A percentile compares a stretch with the other conserved stretches of the same genome.
phyloP scores from a whole-genome alignment of 2,113 vertebrate species.

The Mionectes macconnelli region DNA sequence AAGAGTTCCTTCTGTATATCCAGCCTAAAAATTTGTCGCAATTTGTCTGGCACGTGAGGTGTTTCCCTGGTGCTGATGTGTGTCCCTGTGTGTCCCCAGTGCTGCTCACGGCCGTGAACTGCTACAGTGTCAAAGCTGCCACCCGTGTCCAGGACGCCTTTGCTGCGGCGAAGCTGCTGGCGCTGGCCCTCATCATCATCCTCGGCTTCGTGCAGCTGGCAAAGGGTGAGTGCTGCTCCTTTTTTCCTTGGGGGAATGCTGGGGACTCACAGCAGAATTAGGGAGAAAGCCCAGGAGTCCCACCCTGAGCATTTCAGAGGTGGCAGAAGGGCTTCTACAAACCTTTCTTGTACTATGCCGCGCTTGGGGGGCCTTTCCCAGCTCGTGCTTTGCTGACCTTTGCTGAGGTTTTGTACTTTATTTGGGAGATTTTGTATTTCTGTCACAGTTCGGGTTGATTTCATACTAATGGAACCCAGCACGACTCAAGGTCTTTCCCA shows the following conservation, averaged over 20 bases:
- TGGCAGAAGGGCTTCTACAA: neutral
- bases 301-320: neutral
- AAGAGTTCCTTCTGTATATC: accelerated
- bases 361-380: neutral
- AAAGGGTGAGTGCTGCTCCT: conserved; percentile 76
- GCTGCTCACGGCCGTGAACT: conserved; percentile 91
- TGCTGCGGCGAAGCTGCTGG: conserved; percentile 90
- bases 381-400: neutral
- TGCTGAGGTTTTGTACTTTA: neutral
- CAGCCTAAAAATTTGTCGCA: accelerated
- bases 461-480: neutral
- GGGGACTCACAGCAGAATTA: neutral
- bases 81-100: conserved; percentile 70
- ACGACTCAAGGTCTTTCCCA: neutral
- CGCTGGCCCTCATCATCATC: conserved; percentile 89
- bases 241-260: neutral
- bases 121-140: conserved; percentile 95
- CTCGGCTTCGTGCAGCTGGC: conserved; percentile 92
- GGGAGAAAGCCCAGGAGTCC: neutral
- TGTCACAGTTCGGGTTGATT: neutral
- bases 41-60: accelerated
- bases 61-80: neutral
- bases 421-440: neutral
- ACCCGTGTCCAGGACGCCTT: conserved; percentile 95
- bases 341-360: accelerated